Percentiles rank a stretch among this genome's conserved stretches.
These are phyloP conservation scores for Gordius sp. DNA, from an alignment of 2,888 invertebrate species.

Conservation along the genomic window DNA sequence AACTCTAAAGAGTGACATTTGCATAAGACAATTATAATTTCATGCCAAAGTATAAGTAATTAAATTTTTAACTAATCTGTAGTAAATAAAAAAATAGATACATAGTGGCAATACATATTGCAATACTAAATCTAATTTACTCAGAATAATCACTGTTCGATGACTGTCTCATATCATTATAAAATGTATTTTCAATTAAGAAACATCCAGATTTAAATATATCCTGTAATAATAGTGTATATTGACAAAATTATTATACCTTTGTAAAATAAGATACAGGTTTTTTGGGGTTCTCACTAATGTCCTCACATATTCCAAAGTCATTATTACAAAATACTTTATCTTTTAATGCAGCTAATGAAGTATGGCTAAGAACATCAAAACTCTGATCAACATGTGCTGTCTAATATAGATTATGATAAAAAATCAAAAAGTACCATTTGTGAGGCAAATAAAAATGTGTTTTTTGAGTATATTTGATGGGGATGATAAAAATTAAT, in stretches of 20 bases:
- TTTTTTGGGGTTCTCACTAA: slow-evolving; percentile 27
- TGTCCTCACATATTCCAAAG: slow-evolving; percentile 29
- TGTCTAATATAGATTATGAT: slow-evolving; percentile 4
- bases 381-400: slow-evolving; percentile 33
- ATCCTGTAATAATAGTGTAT: slow-evolving; percentile 31
- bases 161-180: slow-evolving; percentile 41
- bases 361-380: slow-evolving; percentile 40
- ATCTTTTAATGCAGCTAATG: slow-evolving; percentile 44
- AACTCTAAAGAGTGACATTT: too few relatives aligned
- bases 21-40: too few relatives aligned
- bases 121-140: slow-evolving; percentile 22
- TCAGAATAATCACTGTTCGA: slow-evolving; percentile 41
- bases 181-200: slow-evolving; percentile 50
- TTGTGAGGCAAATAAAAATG: background rate
- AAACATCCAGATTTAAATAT: slow-evolving; percentile 45
- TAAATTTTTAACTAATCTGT: too few relatives aligned
- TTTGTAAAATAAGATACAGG: slow-evolving; percentile 23
- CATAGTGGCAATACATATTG: too few relatives aligned
- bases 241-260: slow-evolving; percentile 22
- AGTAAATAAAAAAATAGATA: too few relatives aligned
- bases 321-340: slow-evolving; percentile 48
- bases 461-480: background rate
- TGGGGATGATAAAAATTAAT: background rate
- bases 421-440: too few relatives aligned
- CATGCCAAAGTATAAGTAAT: too few relatives aligned